Evolutionary conservation across 2,113 vertebrate species (phyloP).

Genomic region (Bos indicus): DNA sequence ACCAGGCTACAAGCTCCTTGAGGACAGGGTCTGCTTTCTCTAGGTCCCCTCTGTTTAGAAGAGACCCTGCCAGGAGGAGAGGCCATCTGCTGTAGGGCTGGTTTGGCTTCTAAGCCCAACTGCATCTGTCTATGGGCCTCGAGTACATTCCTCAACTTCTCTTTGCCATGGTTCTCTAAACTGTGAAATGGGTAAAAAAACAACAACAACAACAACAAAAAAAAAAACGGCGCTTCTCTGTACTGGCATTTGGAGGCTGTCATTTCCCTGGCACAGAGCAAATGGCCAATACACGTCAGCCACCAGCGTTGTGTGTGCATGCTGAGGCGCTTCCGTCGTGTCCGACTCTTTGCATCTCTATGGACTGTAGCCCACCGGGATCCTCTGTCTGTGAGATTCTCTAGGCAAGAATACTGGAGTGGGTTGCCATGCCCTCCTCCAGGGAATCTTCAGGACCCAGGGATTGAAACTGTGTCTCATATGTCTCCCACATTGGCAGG

Average conservation of each 20-base stretch:
- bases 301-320: neutral
- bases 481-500: neutral
- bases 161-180: neutral
- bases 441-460: neutral
- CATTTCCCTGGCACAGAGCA: neutral
- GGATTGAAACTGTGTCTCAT: neutral
- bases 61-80: accelerated
- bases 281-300: accelerated
- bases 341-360: neutral
- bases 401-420: neutral
- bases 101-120: neutral
- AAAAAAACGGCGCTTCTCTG: neutral
- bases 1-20: neutral
- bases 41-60: neutral
- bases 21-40: neutral
- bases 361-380: neutral
- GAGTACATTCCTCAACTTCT: neutral
- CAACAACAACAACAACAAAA: too few relatives aligned
- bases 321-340: neutral
- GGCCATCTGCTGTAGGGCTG: neutral
- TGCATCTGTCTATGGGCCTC: neutral
- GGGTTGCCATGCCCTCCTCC: neutral
- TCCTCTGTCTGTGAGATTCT: neutral
- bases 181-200: neutral
- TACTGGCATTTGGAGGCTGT: neutral